These are phyloP conservation scores for Aphaenogaster ashmeadi DNA, from an alignment of 1,140 invertebrate genomes.

Conservation along the genomic window DNA sequence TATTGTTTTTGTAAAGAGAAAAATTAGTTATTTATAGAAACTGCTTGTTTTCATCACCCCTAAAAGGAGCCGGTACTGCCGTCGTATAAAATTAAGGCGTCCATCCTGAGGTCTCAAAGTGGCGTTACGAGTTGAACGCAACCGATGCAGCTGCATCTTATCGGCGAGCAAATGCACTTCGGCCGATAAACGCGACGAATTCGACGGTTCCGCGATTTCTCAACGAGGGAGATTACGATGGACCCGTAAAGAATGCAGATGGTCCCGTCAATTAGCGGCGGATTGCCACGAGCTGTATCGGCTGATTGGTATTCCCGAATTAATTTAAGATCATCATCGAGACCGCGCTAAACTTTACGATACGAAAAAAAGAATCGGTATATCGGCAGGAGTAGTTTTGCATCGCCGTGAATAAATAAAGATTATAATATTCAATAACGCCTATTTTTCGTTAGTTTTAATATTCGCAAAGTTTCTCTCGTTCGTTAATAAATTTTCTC, in stretches of 20 bases:
- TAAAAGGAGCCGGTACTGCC: constrained; percentile 10
- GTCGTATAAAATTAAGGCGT: constrained; percentile 22
- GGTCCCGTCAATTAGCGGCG: constrained; percentile 42
- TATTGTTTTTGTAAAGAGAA: not conserved
- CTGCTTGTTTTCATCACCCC: not conserved
- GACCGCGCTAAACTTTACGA: not conserved
- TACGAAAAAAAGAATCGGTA: not conserved
- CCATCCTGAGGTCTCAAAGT: constrained; percentile 14
- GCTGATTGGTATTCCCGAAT: constrained; percentile 32
- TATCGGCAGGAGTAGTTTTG: not conserved
- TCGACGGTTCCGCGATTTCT: constrained; percentile 57
- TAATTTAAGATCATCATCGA: constrained; percentile 48
- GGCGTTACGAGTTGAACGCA: constrained; percentile 19
- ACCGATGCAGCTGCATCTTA: constrained; percentile 61
- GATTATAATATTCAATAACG: not conserved
- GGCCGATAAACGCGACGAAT: constrained; percentile 46
- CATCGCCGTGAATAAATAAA: not conserved
- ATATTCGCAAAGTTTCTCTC: not conserved
- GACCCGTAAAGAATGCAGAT: constrained; percentile 22
- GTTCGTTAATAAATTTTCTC: too few relatives aligned
- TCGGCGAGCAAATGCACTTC: constrained; percentile 21
- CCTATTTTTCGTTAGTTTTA: not conserved
- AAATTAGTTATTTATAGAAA: not conserved
- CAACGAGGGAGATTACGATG: constrained; percentile 15
- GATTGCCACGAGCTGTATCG: constrained; percentile 24